Evolutionary conservation across 1,140 invertebrate genomes (phyloP), one percentile per base, ranked within the genome.

Genomic region (Nephila pilipes): DNA sequence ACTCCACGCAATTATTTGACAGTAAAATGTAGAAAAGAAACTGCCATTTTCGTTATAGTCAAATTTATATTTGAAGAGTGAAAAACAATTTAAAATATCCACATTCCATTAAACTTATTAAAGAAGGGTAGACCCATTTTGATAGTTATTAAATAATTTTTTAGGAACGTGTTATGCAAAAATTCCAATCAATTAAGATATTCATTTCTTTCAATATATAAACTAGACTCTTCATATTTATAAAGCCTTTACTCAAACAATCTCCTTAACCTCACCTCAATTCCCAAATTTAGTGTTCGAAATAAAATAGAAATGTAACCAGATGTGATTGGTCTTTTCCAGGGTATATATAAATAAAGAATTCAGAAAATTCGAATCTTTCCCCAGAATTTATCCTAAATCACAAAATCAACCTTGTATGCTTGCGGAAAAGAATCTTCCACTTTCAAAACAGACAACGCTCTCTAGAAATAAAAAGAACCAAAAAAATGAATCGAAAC

Each of bases 291-390:
- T 25, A 3, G 14, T 65, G 25, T 65, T 65, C 8, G 22, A 75
- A 75, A 36, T 32, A 29, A 75, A 75, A 36, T 32, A 75, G 3
- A 75, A 75, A 75, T 18, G 12, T 36, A 75, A 16, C 29, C 14
- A 12, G 25, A 36, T 75, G 36, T 75, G 25, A 75, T 75, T 75
- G 46, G 32, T 75, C 29, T 36, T 32, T 75, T 18, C 29, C 16
- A 18, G 25, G n/a, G 29, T 69, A 32, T 69, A 32, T 29, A 29
- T 36, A 75, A 4, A 75, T 36, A 75, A 75, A 36, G 69, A 83
- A 83, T 83, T n/a, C 81, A 1, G 25, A 57, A 83, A 83, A 83
- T 57, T 55, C 54, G 54, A 83, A 83, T 55, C 81, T n/a, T 83
- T 83, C 20, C 25, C 4, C 81, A 83, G 38, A 83, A 55, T 83